Base-by-base conservation (phyloP, 2,797 vertebrate genomes). In the Trematomus bernacchii region DNA sequence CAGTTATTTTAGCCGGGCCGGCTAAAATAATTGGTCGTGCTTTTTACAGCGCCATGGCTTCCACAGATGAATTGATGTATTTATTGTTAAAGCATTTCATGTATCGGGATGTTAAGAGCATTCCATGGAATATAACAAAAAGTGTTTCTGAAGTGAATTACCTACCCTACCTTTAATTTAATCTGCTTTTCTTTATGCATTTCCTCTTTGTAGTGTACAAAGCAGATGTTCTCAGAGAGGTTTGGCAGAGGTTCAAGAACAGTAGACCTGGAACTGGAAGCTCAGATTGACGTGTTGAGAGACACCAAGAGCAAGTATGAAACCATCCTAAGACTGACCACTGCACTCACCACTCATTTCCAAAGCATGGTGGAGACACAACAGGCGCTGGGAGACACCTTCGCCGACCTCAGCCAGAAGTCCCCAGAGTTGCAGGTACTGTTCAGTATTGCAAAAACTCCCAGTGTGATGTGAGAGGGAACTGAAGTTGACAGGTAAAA, bases 401-500 rank as follows among this genome's bases (percentile, higher is more conserved):
- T 99, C 73, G 96, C 97, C 0, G 98, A 99, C 88, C 97, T 99
- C 88, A 98, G 98, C 94, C 98, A 99, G 95, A 99, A 99, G 91
- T 99, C 97, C 0, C 98, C 98, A 0, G 98, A 99, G 91, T 92
- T 99, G 59, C 98, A 99, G 98, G 98, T 98, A 76, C 2, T 3
- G 37, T 53, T 71, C 4, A 6, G 37, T 44, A 3, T 61, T 44
- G 0, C 4, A 30, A 33, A n/a, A n/a, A 27, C 21, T 72, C 2
- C 4, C 13, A 0, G 0, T 66, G 13, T 66, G 10, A 30, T 1
- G 0, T 57, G 30, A 43, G 18, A 3, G 69, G n/a, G 53, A 51
- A 42, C 46, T 37, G 1, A 21, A 40, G 5, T 15, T 21, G 3
- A 2, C 3, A 11, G 16, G 30, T 63, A 10, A 80, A 77, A 58